Percentiles rank a stretch among this genome's conserved stretches.
Evolutionary conservation across 2,797 vertebrate species (phyloP).

Genomic region (Ataeniobius toweri): DNA sequence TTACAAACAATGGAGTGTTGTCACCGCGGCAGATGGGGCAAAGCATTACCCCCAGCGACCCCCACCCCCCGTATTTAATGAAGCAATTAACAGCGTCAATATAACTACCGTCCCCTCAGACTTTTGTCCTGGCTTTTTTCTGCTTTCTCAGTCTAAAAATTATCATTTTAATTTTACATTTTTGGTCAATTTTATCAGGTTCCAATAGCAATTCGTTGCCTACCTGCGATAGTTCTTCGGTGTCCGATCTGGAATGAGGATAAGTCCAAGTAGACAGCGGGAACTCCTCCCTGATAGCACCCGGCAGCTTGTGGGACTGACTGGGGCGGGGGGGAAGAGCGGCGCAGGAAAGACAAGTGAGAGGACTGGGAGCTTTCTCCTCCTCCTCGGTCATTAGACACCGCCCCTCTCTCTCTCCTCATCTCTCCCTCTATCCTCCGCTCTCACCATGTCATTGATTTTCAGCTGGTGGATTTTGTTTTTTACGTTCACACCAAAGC

Average conservation of each 20-base stretch:
- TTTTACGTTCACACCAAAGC: conserved; percentile 41
- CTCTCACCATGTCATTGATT: conserved; percentile 63
- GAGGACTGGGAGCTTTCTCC: conserved; percentile 59
- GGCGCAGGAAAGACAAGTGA: conserved; percentile 27
- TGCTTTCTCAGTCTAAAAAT: conserved; percentile 21
- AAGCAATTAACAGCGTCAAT: conserved; percentile 61
- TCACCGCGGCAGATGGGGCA: conserved; percentile 59
- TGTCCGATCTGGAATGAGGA: conserved; percentile 44
- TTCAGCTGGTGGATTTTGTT: conserved; percentile 36
- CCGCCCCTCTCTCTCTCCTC: conserved; percentile 50
- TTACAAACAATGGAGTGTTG: conserved; percentile 67
- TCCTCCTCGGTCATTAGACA: conserved; percentile 55
- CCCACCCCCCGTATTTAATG: conserved; percentile 52
- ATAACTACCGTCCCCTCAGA: conserved; percentile 30
- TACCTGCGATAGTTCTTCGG: conserved; percentile 54
- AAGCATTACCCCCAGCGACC: conserved; percentile 23
- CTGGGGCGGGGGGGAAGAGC: conserved; percentile 10
- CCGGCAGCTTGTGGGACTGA: conserved; percentile 51
- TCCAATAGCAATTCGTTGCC: not conserved
- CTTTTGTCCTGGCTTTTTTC: conserved; percentile 43
- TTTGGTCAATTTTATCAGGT: not conserved
- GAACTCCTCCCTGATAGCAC: conserved; percentile 47
- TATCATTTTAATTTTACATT: conserved; percentile 19
- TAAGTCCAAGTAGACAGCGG: conserved; percentile 66
- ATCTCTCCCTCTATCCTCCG: not conserved